Conservation (phyloP, 2,797 vertebrate genomes). For the Thamnophis elegans region DNA sequence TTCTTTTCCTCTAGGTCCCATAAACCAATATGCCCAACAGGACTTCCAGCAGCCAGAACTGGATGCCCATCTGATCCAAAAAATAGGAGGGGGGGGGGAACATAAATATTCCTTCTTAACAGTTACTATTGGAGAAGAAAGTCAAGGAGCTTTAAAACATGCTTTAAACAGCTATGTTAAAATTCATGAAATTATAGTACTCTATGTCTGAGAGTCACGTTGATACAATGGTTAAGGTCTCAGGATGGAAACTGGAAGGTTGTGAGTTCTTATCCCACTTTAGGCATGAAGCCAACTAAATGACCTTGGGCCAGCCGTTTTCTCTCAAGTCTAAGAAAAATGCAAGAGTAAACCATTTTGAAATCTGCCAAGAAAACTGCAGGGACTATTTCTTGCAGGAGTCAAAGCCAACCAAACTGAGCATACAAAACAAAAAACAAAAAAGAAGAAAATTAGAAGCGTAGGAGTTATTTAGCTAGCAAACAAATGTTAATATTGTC, state of each 20-base stretch:
- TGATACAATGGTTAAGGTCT: not conserved
- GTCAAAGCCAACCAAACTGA: not conserved
- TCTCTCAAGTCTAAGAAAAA: not conserved
- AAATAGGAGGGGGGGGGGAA: not conserved
- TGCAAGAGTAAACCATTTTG: not conserved
- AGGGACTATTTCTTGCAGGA: not conserved
- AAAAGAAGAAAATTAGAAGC: not conserved
- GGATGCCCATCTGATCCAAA: slow-evolving; percentile 84
- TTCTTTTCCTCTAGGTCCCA: slow-evolving; percentile 93
- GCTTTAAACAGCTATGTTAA: not conserved
- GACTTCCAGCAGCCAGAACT: slow-evolving; percentile 88
- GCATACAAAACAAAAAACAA: not conserved
- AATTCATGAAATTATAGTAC: not conserved
- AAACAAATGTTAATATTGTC: not conserved
- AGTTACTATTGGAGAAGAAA: not conserved
- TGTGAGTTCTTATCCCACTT: not conserved
- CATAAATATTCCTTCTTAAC: too few species aligned
- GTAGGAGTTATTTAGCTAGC: not conserved
- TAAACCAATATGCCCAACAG: slow-evolving; percentile 89
- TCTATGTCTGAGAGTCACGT: not conserved
- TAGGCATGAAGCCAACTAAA: not conserved
- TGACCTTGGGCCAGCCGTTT: not conserved
- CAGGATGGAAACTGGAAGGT: not conserved
- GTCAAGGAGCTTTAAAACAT: not conserved
- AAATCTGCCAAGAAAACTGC: not conserved